Conservation (phyloP, 2,888 invertebrate genomes). For the Rhingia campestris region DNA sequence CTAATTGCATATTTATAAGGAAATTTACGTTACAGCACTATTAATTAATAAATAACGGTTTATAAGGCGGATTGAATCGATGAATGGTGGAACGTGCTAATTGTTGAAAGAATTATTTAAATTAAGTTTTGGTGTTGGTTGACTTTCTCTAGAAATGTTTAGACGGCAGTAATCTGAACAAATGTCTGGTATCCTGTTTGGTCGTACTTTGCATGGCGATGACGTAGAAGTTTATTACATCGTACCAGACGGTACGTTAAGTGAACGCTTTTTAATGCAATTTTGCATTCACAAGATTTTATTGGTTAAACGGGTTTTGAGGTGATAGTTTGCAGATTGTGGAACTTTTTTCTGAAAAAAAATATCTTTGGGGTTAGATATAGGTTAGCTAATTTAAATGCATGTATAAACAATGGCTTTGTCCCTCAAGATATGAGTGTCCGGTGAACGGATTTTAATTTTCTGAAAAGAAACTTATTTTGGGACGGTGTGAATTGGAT, state of each 20-base stretch:
- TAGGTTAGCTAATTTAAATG: too few relatives aligned
- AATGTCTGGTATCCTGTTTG: not conserved
- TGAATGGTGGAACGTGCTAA: conserved; percentile 12
- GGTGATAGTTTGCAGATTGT: too few relatives aligned
- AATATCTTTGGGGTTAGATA: too few relatives aligned
- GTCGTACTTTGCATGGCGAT: not conserved
- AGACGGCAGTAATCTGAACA: not conserved
- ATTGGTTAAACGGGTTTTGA: not conserved
- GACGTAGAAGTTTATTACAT: not conserved
- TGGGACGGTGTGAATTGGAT: too few relatives aligned
- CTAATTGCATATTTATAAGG: conserved; percentile 42
- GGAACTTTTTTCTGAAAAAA: too few relatives aligned
- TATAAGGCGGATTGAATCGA: not conserved
- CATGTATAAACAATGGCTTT: too few relatives aligned
- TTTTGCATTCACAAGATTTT: not conserved
- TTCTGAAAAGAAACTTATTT: too few relatives aligned
- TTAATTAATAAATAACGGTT: conserved; percentile 50
- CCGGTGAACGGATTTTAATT: too few relatives aligned
- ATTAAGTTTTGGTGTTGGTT: not conserved
- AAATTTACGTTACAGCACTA: conserved; percentile 11
- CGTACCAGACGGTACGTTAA: too few relatives aligned
- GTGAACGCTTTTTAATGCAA: too few relatives aligned
- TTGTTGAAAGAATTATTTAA: conserved; percentile 21
- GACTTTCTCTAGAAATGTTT: not conserved
- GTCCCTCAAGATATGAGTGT: too few relatives aligned